A percentile compares a stretch with the other conserved stretches of the same genome.
Evolutionary conservation across 2,888 invertebrate species (phyloP).

Genomic region (Drosophila multiciliata): DNA sequence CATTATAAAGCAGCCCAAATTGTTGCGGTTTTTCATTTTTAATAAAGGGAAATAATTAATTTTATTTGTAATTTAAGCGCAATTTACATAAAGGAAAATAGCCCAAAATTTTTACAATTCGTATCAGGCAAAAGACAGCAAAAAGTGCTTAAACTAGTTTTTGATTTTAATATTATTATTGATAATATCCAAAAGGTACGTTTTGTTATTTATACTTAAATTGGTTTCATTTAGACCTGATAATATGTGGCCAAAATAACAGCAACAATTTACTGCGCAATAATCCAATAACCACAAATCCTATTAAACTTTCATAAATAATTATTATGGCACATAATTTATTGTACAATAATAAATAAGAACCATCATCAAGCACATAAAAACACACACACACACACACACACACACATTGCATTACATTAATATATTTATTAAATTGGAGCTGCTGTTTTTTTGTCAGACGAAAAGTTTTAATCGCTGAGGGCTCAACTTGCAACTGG

Average conservation of each 20-base stretch:
- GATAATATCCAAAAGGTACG: not conserved
- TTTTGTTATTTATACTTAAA: not conserved
- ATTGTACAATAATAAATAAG: conserved; percentile 59
- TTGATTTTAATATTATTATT: not conserved
- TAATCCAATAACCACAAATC: conserved; percentile 30
- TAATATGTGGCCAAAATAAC: conserved; percentile 29
- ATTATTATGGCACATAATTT: conserved; percentile 73
- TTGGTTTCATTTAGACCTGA: not conserved
- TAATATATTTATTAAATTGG: conserved; percentile 63
- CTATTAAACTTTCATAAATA: conserved; percentile 61
- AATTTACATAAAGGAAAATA: not conserved
- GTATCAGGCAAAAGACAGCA: no score
- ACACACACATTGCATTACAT: conserved; percentile 41
- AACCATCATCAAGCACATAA: conserved; percentile 61
- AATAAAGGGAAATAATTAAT: conserved; percentile 1
- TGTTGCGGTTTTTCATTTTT: not conserved
- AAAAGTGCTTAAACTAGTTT: not conserved
- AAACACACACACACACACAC: conserved; percentile 17
- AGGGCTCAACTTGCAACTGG: conserved; percentile 14
- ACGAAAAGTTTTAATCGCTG: conserved; percentile 71
- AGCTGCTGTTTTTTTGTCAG: conserved; percentile 47
- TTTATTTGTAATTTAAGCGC: not conserved
- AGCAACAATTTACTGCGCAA: conserved; percentile 28
- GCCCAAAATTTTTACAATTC: not conserved
- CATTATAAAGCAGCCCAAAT: conserved; percentile 20